Evolutionary conservation across 2,888 invertebrate species (phyloP).

Genomic region (Drosophila austrosaltans): DNA sequence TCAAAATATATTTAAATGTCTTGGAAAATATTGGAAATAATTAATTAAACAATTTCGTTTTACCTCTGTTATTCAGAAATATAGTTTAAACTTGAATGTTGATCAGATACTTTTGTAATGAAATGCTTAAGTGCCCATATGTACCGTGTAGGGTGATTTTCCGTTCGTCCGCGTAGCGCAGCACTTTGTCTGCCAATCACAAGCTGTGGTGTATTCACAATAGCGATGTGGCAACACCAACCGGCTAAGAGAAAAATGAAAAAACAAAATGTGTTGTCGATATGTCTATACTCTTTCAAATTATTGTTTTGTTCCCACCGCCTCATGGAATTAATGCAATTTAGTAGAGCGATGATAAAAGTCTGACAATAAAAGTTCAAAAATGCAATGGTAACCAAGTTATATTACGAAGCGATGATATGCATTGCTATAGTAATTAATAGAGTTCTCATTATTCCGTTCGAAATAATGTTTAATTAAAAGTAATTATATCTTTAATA

Average conservation of each 20-base stretch:
- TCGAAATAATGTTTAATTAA: too few relatives aligned
- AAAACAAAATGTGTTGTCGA: too few relatives aligned
- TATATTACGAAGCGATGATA: too few relatives aligned
- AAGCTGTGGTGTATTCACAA: constrained; percentile 46
- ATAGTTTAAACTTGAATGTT: not conserved
- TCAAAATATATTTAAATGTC: not conserved
- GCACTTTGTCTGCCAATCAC: constrained; percentile 62
- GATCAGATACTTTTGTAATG: not conserved
- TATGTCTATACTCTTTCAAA: not conserved
- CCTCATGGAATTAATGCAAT: too few relatives aligned
- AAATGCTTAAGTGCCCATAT: constrained; percentile 29
- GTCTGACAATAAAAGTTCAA: too few relatives aligned
- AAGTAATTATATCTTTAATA: too few relatives aligned
- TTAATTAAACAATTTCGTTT: not conserved
- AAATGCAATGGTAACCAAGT: too few relatives aligned
- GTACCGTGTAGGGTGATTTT: constrained; percentile 53
- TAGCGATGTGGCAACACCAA: constrained; percentile 54
- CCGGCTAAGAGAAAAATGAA: not conserved
- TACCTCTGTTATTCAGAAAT: not conserved
- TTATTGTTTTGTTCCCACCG: not conserved
- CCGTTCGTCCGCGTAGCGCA: constrained; percentile 65
- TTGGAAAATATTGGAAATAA: not conserved
- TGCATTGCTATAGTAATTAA: too few relatives aligned
- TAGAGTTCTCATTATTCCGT: too few relatives aligned
- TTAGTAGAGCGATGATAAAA: too few relatives aligned